These are phyloP conservation scores for Acrocephalus arundinaceus DNA, from an alignment of 2,113 vertebrate genomes.

Conservation along the genomic window DNA sequence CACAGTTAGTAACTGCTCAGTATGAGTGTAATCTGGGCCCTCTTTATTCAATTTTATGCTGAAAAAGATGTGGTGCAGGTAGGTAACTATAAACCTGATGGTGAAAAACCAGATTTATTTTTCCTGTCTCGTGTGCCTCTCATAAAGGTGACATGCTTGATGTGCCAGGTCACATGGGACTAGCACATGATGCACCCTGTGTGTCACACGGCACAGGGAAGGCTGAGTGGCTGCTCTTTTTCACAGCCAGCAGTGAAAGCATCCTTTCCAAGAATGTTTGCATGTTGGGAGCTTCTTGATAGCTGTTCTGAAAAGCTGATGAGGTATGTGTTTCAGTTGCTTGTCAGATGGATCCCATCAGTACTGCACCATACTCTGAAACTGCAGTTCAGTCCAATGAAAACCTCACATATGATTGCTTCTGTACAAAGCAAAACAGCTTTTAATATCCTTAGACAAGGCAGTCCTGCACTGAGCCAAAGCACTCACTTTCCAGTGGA, in stretches of 20 bases:
- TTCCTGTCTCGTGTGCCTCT: not conserved
- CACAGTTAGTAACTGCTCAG: not conserved
- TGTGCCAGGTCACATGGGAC: not conserved
- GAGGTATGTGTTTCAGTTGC: not conserved
- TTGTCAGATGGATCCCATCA: not conserved
- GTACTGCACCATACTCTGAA: not conserved
- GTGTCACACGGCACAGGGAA: not conserved
- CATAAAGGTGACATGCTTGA: not conserved
- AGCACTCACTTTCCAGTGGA: not conserved
- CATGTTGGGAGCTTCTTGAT: not conserved
- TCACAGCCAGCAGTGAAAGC: not conserved
- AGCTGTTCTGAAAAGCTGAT: not conserved
- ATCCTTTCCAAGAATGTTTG: not conserved
- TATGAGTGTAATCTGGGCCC: not conserved
- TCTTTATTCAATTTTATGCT: not conserved
- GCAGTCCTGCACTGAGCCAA: not conserved
- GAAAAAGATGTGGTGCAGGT: not conserved
- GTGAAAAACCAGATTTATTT: not conserved
- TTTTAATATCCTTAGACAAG: not conserved
- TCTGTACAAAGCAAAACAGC: not conserved
- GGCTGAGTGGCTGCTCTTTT: not conserved
- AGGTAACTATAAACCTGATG: not conserved
- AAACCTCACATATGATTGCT: not conserved
- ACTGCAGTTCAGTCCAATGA: not conserved
- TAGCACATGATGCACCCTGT: not conserved